Base-by-base conservation (phyloP, 2,888 invertebrate genomes). In the Glaucopsyche alexis region DNA sequence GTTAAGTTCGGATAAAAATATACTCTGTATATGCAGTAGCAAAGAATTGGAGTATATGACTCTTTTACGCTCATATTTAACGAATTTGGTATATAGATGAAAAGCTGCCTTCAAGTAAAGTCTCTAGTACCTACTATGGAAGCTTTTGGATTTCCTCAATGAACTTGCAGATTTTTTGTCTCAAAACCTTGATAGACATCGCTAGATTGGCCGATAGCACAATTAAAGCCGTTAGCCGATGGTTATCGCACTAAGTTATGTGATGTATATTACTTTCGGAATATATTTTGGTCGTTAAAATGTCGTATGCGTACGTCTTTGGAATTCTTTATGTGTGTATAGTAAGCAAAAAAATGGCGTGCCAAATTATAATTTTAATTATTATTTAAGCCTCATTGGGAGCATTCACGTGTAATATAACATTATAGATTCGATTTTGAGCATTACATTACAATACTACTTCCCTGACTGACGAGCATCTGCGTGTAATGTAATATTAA, bases 281-380 rank as follows among this genome's bases (percentile, higher is more conserved):
- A 60, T 60, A 60, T 60, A 60, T 60, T 60, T 60, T 29, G 29
- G 13, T 60, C 60, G 60, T 60, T 60, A 60, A 60, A 60, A 60
- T 60, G 60, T 60, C 38, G 19, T 38, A 16, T 60, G 60, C 60
- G 60, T 60, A 60, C 60, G 29, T 60, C 14, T 60, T 60, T 60
- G 7, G 60, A 29, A 60, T 60, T 60, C 29, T 38, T 60, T 38
- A 60, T 60, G 60, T 60, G 60, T 38, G 60, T 60, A 60, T 7
- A 29, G 60, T 60, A 7, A 16, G 60, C 60, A 60, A 29, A 60
- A 29, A 60, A 13, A 50, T 29, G 19, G 55, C 8, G 29, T 13
- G 29, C 13, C 4, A 19, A 4, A 8, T 19, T 55, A 19, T 16
- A 8, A 55, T 50, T 50, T 50, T 49, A 49, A 49, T 13, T 49